phyloP scores from a whole-genome alignment of 2,113 vertebrate species.

The Coturnix japonica region DNA sequence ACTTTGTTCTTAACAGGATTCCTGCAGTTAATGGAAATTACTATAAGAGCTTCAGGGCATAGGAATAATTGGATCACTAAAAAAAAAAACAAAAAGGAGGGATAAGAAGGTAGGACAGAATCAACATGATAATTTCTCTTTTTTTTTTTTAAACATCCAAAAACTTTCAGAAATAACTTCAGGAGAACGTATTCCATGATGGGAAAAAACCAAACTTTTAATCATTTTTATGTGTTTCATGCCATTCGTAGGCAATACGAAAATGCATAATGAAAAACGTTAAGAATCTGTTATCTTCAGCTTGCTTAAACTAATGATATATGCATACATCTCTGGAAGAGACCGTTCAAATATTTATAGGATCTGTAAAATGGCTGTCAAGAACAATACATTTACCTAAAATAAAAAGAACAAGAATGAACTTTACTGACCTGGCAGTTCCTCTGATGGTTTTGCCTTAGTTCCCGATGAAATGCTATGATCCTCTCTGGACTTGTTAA shows the following conservation, averaged over 20 bases:
- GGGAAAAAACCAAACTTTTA: not conserved
- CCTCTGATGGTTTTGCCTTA: conserved; percentile 63
- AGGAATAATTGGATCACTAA: conserved; percentile 63
- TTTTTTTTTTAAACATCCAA: not conserved
- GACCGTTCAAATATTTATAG: conserved; percentile 8
- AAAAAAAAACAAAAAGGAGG: not conserved
- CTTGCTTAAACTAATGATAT: not conserved
- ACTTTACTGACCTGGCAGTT: conserved; percentile 65
- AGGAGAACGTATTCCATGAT: not conserved
- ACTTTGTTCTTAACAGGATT: conserved; percentile 69
- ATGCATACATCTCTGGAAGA: not conserved
- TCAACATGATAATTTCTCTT: not conserved
- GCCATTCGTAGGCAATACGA: not conserved
- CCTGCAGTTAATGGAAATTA: conserved; percentile 75
- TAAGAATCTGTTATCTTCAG: not conserved
- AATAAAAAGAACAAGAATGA: not conserved
- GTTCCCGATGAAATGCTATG: conserved; percentile 71
- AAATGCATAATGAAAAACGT: not conserved
- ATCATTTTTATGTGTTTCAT: not conserved
- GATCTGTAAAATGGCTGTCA: not conserved
- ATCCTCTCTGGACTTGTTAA: conserved; percentile 74
- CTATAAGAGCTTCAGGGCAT: conserved; percentile 62
- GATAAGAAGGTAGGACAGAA: conserved; percentile 12
- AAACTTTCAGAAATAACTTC: not conserved
- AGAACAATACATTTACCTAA: not conserved